Evolutionary conservation across 2,797 vertebrate species (phyloP).

Genomic region (Adelosebastes latens): DNA sequence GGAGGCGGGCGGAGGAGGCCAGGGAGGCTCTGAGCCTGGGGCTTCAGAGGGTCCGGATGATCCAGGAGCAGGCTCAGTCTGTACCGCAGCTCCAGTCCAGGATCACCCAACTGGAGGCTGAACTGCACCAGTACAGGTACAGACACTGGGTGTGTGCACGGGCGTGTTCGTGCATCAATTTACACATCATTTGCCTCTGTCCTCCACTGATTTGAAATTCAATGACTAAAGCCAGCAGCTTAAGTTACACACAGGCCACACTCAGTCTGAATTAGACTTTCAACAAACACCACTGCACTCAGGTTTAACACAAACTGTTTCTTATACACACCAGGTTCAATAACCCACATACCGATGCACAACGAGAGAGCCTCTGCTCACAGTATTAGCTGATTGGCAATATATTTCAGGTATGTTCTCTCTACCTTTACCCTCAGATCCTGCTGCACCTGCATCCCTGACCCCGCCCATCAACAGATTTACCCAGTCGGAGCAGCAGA

Average conservation of each 20-base stretch:
- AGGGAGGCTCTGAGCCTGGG: conserved; percentile 78
- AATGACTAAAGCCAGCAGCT: not conserved
- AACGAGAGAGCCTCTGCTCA: not conserved
- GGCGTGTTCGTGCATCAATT: conserved; percentile 22
- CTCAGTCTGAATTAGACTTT: not conserved
- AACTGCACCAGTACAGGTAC: conserved; percentile 77
- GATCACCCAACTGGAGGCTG: conserved; percentile 73
- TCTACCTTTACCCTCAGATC: conserved; percentile 52
- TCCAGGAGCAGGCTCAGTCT: conserved; percentile 79
- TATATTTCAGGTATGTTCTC: not conserved
- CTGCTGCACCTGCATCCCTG: conserved; percentile 62
- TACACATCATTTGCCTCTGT: conserved; percentile 50
- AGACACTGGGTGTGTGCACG: not conserved
- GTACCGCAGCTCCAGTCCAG: conserved; percentile 73
- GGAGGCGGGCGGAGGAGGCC: conserved; percentile 80
- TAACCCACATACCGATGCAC: not conserved
- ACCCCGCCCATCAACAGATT: not conserved
- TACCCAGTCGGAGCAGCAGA: conserved; percentile 50
- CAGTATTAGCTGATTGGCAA: not conserved
- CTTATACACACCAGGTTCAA: not conserved
- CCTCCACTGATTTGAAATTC: conserved; percentile 40
- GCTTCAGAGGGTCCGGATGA: conserved; percentile 76
- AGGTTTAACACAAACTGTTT: not conserved
- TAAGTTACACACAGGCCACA: not conserved
- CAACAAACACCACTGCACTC: not conserved